A percentile compares a stretch with the other conserved stretches of the same genome.
These are phyloP conservation scores for Orthosia gracilis DNA, from an alignment of 2,888 invertebrate genomes.

Conservation along the genomic window DNA sequence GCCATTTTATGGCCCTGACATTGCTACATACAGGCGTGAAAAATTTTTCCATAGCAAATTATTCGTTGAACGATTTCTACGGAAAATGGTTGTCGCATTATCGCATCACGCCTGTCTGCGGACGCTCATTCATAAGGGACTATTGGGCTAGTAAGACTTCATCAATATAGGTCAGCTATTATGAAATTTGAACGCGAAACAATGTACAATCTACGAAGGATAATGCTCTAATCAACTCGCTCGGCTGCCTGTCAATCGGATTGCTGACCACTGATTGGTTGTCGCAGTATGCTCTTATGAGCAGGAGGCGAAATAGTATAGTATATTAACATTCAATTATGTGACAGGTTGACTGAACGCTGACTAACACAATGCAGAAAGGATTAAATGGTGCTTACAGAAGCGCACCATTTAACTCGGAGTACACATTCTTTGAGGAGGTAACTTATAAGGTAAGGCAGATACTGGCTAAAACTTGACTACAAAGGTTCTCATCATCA, in stretches of 20 bases:
- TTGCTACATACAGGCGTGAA: too few species aligned
- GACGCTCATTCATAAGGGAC: neutral
- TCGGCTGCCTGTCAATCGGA: slow-evolving; percentile 1
- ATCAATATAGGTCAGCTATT: neutral
- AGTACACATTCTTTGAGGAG: too few species aligned
- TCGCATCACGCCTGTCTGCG: too few species aligned
- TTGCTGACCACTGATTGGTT: slow-evolving; percentile 8
- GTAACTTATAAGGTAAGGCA: too few species aligned
- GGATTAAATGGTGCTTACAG: neutral
- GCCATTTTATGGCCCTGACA: neutral
- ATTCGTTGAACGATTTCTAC: too few species aligned
- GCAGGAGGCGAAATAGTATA: neutral
- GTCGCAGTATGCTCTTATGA: neutral
- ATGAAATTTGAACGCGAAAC: neutral
- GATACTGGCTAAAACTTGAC: too few species aligned
- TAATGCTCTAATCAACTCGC: slow-evolving; percentile 4
- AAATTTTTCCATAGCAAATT: too few species aligned
- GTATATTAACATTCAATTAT: too few species aligned
- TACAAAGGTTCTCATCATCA: too few species aligned
- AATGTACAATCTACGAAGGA: neutral
- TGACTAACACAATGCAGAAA: neutral
- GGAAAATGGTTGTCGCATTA: too few species aligned
- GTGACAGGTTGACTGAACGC: too few species aligned
- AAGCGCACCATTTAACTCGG: neutral
- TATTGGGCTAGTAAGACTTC: neutral